Base-by-base conservation (phyloP, 92 coral and sea anemone genomes). In the Porites rus region DNA sequence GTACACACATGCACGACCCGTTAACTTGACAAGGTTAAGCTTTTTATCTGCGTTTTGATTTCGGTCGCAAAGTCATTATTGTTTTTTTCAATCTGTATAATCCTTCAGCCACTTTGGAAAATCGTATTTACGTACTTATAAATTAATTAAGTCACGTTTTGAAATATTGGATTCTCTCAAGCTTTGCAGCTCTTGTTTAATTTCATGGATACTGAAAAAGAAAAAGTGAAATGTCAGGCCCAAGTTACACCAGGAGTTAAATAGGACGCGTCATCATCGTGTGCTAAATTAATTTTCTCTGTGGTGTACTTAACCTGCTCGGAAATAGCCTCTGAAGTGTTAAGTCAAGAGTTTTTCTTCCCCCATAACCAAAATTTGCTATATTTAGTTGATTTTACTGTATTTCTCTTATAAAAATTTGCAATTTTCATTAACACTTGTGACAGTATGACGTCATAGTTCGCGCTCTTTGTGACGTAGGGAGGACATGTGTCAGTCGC, bases 371-470 rank as follows among this genome's bases (percentile, higher is more conserved):
- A 20, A 3, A 20, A 53, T 64, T 3, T 62, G 19, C 73, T 83
- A 83, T 83, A 0, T 83, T 83, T 73, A 74, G 87, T 18, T 65
- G 21, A 65, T 46, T 21, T 79, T 64, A 51, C 50, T 43, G 51
- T 43, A 8, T 54, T 51, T 72, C 64, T 51, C 80, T 83, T 59
- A 20, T 72, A 73, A 61, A 31, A 72, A 58, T 56, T 38, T 59
- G 60, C 61, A 82, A 82, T 72, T 58, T 58, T 46, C 51, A 21
- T 12, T 51, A n/a, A 22, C 31, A 3, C 21, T 72, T 61, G 22
- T 72, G 18, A 60, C 72, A 60, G 62, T 14, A 14, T 82, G 79
- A 83, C 87, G 87, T 83, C 87, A 83, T 54, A 43, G 25, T 13
- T 25, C 13, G 38, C 21, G 64, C 66, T 21, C 62, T 62, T 46